Evolutionary conservation across 2,113 vertebrate species (phyloP), one percentile per base, ranked within the genome.

Genomic region (Nannobrachium achirus): DNA sequence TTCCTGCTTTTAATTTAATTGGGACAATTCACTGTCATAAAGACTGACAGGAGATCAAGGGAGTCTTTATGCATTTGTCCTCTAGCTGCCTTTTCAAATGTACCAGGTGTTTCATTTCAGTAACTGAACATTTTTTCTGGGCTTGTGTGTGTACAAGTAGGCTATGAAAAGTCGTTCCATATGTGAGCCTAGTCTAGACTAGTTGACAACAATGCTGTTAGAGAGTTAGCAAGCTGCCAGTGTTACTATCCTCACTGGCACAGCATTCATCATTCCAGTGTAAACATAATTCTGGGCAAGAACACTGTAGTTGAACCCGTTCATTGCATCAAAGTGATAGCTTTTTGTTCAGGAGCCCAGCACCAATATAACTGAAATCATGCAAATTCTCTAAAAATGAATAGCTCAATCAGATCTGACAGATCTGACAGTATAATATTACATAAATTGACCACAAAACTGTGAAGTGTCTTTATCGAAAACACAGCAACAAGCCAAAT

Each of bases 171-270:
- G 51, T n/a, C 59, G 13, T 52, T 66, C 45, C 6, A 7, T 56
- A 39, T 42, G 20, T 48, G 18, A 60, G 51, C 3, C 1, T 42
- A 42, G 69, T 51, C 63, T 7, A 52, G 63, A 74, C 48, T 58
- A 62, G 65, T 73, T 86, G 80, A 84, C 73, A 79, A 77, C 81
- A 82, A 80, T 66, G 73, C 73, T 84, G 86, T 89, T 55, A 86
- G n/a, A 49, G 63, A 71, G 25, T 71, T 48, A 13, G 77, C 60
- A 46, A 40, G 64, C 56, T 38, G 44, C 67, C 14, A 74, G 65
- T 62, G 76, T 69, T 62, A 66, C 59, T 41, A 59, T 65, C 62
- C 73, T 52, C 46, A 56, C 51, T 1, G 49, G 39, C 25, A 33
- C 25, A 5, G 25, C 3, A 4, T 33, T 33, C 52, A 75, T 70